Conservation (phyloP, 2,888 invertebrate species). For the Strigamia maritima region DNA sequence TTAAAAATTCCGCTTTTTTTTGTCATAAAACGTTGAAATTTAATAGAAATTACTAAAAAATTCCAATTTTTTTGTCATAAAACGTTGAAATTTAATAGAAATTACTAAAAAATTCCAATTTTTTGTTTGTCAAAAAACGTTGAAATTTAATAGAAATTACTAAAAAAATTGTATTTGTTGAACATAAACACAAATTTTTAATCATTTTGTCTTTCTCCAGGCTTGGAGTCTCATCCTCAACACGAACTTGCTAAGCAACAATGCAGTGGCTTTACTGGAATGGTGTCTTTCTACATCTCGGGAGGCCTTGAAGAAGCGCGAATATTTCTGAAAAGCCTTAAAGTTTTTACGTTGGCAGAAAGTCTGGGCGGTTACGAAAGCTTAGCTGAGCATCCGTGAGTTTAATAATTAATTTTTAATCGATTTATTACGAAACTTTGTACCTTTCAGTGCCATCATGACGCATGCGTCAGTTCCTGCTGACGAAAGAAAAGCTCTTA, state of each 20-base stretch:
- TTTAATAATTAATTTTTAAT: constrained; percentile 45
- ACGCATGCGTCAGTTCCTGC: constrained; percentile 88
- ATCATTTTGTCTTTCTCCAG: too few relatives aligned
- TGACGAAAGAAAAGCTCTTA: constrained; percentile 66
- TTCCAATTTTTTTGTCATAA: too few relatives aligned
- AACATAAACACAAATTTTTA: too few relatives aligned
- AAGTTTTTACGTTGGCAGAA: constrained; percentile 82
- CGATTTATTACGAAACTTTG: background rate
- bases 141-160: too few relatives aligned
- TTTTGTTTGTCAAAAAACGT: too few relatives aligned
- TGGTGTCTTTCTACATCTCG: constrained; percentile 82
- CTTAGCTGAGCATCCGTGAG: constrained; percentile 89
- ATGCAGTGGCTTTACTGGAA: constrained; percentile 83
- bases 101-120: too few relatives aligned
- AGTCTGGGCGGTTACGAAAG: constrained; percentile 95
- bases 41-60: too few relatives aligned
- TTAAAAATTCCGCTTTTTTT: too few relatives aligned
- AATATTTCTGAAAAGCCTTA: constrained; percentile 68
- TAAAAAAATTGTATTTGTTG: too few relatives aligned
- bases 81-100: too few relatives aligned
- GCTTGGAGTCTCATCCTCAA: constrained; percentile 81
- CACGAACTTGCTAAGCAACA: constrained; percentile 74
- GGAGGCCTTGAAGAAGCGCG: constrained; percentile 70
- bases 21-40: too few relatives aligned
- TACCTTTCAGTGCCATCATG: constrained; percentile 71